Percentiles rank a stretch among this genome's conserved stretches.
Evolutionary conservation across 2,113 vertebrate genomes (phyloP).

Genomic region (Malurus cyaneus): DNA sequence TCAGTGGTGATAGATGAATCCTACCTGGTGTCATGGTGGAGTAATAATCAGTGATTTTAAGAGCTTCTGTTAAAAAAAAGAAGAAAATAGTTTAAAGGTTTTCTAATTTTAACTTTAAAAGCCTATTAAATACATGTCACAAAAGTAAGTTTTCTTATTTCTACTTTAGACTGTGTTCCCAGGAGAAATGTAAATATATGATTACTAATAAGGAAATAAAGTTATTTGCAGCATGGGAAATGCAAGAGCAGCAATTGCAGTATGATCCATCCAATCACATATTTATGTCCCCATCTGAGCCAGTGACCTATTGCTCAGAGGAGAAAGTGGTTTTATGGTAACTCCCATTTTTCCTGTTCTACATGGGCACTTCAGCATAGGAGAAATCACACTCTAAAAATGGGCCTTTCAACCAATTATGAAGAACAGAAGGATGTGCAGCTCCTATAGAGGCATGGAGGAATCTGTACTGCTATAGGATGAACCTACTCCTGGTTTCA

Average conservation of each 20-base stretch:
- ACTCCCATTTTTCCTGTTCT: not conserved
- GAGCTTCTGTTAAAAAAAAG: not conserved
- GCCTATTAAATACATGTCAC: not conserved
- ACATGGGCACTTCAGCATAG: not conserved
- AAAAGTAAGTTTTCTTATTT: not conserved
- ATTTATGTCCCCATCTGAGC: not conserved
- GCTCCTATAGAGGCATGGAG: not conserved
- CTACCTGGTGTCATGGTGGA: conserved; percentile 10
- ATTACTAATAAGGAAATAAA: not conserved
- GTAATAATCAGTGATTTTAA: not conserved
- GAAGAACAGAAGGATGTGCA: not conserved
- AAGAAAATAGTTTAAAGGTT: not conserved
- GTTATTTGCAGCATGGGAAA: not conserved
- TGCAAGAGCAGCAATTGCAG: not conserved
- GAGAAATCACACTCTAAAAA: not conserved
- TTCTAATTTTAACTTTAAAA: not conserved
- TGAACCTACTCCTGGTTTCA: not conserved
- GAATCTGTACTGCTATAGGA: too few relatives aligned
- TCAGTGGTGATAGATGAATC: not conserved
- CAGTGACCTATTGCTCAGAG: not conserved
- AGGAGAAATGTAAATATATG: not conserved
- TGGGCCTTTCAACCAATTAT: not conserved
- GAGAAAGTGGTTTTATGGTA: not conserved
- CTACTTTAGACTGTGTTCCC: not conserved
- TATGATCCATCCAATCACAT: not conserved